These are phyloP conservation scores for Drosophila seguyi DNA, from an alignment of 1,140 invertebrate species.

Conservation along the genomic window DNA sequence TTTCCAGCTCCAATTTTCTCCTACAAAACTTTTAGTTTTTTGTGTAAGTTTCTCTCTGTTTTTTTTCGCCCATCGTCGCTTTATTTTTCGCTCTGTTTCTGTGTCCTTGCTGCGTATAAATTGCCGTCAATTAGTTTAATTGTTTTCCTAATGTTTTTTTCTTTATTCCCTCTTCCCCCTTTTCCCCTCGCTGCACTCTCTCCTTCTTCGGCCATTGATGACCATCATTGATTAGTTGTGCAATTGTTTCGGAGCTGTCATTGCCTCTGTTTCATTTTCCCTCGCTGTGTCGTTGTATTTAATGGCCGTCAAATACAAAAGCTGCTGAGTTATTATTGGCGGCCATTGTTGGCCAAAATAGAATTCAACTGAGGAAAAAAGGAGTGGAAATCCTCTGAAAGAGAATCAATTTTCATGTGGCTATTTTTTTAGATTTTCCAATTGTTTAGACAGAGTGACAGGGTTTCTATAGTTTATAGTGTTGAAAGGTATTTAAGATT, in stretches of 20 bases:
- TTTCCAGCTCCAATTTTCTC: conserved; percentile 69
- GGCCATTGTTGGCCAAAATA: conserved; percentile 27
- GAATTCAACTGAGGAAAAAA: background rate
- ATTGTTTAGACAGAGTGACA: background rate
- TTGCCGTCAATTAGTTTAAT: conserved; percentile 81
- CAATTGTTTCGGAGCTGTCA: conserved; percentile 59
- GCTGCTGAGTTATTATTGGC: conserved; percentile 38
- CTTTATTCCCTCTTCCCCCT: conserved; percentile 3
- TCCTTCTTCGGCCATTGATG: conserved; percentile 44
- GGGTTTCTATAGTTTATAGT: background rate
- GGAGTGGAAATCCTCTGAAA: background rate
- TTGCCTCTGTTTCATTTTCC: conserved; percentile 34
- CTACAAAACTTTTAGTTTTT: conserved; percentile 52
- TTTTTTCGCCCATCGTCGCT: background rate
- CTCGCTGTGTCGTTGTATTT: conserved; percentile 10
- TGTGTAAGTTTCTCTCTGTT: conserved; percentile 18
- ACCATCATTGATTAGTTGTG: conserved; percentile 69
- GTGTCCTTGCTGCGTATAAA: conserved; percentile 72
- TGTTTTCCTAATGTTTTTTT: conserved; percentile 65
- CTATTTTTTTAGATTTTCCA: background rate
- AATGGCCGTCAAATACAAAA: conserved; percentile 49
- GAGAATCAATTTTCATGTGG: conserved; percentile 2
- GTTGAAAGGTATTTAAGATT: background rate
- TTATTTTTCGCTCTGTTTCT: conserved; percentile 32
- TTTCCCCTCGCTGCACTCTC: conserved; percentile 4